phyloP scores from a whole-genome alignment of 1,140 invertebrate species.

The Drosophila repleta region DNA sequence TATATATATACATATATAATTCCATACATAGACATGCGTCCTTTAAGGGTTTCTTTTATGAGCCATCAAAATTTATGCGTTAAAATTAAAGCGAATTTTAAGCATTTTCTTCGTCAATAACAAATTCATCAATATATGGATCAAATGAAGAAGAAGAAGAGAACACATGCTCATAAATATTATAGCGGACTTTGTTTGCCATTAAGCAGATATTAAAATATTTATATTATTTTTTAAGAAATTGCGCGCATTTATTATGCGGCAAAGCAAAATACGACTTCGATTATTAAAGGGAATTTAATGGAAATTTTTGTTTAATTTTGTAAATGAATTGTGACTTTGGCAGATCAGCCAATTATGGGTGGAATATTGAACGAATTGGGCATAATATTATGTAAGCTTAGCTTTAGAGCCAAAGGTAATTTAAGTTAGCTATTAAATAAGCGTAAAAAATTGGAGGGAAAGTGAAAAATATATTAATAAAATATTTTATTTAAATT shows the following conservation, averaged over 20 bases:
- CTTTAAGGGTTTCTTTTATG: conserved; percentile 5
- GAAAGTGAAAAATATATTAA: no score
- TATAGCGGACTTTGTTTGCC: conserved; percentile 8
- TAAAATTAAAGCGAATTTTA: conserved; percentile 16
- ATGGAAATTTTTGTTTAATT: no score
- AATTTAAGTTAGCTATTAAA: no score
- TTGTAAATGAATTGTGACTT: no score
- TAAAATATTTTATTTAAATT: no score
- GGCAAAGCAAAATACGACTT: neutral
- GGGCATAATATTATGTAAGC: no score
- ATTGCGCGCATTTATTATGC: neutral
- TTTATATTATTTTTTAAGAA: conserved; percentile 5
- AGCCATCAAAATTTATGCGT: conserved; percentile 9
- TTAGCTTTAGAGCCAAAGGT: no score
- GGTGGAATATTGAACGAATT: no score
- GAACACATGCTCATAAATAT: conserved; percentile 2
- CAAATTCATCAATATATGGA: conserved; percentile 1
- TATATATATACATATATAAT: neutral
- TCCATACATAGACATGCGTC: neutral
- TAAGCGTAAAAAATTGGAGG: no score
- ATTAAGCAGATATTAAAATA: neutral
- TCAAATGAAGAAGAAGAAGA: neutral
- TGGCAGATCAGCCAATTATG: no score
- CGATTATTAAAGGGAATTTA: no score
- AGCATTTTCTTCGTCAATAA: neutral